Evolutionary conservation across 2,113 vertebrate genomes (phyloP).

Genomic region (Trogon melanurus): DNA sequence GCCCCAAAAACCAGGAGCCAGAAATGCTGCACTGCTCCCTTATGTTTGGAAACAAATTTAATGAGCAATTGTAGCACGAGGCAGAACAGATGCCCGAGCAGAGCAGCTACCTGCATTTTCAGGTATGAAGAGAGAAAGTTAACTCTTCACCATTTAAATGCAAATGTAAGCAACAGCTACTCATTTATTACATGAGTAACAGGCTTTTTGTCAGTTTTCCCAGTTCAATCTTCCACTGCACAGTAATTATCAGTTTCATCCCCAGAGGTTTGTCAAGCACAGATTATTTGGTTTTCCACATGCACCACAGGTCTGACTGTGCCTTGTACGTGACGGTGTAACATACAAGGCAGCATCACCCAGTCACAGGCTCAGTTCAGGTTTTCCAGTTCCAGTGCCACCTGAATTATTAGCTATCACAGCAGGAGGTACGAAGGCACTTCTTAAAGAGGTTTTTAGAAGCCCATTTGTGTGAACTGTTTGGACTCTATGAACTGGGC

Average conservation of each 20-base stretch:
- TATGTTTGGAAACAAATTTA: not conserved
- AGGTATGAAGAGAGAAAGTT: not conserved
- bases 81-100: not conserved
- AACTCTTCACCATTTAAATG: not conserved
- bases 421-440: conserved; percentile 46
- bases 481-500: not conserved
- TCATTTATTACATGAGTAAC: not conserved
- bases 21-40: not conserved
- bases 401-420: not conserved
- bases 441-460: not conserved
- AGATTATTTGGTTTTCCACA: not conserved
- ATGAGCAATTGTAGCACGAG: not conserved
- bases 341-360: not conserved
- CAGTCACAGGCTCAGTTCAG: not conserved
- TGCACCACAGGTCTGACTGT: not conserved
- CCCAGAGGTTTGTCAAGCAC: not conserved
- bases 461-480: not conserved
- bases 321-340: not conserved
- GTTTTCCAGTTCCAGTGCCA: conserved; percentile 6
- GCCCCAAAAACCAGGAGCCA: not conserved
- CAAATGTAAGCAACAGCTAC: not conserved
- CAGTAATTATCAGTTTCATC: not conserved
- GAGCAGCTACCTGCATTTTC: not conserved
- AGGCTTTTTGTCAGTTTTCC: not conserved
- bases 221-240: not conserved